These are phyloP conservation scores for Tachycineta bicolor DNA, from an alignment of 2,113 vertebrate genomes.

Conservation along the genomic window DNA sequence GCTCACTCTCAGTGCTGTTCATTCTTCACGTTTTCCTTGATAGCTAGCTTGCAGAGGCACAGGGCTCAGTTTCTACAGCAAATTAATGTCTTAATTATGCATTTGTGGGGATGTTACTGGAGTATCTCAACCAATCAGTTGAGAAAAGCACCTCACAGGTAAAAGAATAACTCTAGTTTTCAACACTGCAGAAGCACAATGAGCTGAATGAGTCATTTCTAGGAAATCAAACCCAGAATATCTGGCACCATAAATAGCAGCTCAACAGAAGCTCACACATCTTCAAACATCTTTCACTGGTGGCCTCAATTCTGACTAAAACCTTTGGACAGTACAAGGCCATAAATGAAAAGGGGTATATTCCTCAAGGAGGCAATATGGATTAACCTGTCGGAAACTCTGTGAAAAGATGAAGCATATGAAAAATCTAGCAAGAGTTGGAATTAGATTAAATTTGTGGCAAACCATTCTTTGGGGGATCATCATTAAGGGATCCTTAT, in stretches of 20 bases:
- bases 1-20: neutral
- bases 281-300: neutral
- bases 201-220: neutral
- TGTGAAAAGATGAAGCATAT: neutral
- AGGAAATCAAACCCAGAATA: neutral
- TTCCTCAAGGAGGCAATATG: neutral
- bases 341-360: neutral
- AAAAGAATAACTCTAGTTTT: neutral
- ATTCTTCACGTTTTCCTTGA: neutral
- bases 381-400: neutral
- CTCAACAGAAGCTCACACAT: neutral
- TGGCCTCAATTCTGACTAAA: neutral
- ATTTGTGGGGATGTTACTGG: neutral
- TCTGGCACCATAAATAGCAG: neutral
- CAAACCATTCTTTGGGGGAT: neutral
- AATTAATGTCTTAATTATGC: rapidly evolving
- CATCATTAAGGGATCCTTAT: neutral
- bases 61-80: neutral
- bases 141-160: neutral
- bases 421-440: neutral
- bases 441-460: neutral
- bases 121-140: neutral
- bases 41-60: neutral
- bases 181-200: neutral
- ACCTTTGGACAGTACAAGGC: neutral